Evolutionary conservation across 2,113 vertebrate genomes (phyloP).

Genomic region (Phrynosoma blainvillii): DNA sequence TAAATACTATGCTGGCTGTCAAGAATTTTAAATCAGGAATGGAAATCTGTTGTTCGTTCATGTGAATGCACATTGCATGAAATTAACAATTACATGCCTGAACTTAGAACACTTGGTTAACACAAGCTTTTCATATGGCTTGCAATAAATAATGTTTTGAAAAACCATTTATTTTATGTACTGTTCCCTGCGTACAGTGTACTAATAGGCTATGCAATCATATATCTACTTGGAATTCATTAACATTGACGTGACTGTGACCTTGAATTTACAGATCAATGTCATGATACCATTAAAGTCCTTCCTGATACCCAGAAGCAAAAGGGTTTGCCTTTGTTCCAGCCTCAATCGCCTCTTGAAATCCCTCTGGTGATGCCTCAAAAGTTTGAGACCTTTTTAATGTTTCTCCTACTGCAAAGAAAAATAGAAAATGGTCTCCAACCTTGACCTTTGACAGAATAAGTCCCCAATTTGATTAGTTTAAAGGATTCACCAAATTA

Average conservation of each 20-base stretch:
- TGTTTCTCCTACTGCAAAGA: conserved; percentile 58
- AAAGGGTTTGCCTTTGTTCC: conserved; percentile 53
- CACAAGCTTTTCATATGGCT: background rate
- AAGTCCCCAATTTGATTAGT: conserved; percentile 42
- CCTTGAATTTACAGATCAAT: conserved; percentile 56
- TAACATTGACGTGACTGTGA: conserved; percentile 41
- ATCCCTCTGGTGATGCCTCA: conserved; percentile 44
- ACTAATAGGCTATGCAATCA: conserved; percentile 37
- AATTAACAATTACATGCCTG: conserved; percentile 30
- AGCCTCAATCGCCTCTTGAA: conserved; percentile 52
- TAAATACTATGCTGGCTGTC: background rate
- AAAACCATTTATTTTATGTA: conserved; percentile 3
- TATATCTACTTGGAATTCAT: conserved; percentile 36
- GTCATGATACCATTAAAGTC: conserved; percentile 45
- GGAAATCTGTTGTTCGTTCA: conserved; percentile 2
- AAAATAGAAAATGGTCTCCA: conserved; percentile 61
- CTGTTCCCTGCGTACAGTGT: background rate
- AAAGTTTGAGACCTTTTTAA: conserved; percentile 58
- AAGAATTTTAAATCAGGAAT: conserved; percentile 34
- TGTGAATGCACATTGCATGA: conserved; percentile 2
- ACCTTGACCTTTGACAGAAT: conserved; percentile 37
- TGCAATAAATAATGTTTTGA: conserved; percentile 30
- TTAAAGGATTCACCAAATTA: conserved; percentile 45
- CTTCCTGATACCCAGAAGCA: conserved; percentile 64
- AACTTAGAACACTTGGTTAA: background rate